Evolutionary conservation across 2,113 vertebrate species (phyloP).

Genomic region (Diadophis punctatus): DNA sequence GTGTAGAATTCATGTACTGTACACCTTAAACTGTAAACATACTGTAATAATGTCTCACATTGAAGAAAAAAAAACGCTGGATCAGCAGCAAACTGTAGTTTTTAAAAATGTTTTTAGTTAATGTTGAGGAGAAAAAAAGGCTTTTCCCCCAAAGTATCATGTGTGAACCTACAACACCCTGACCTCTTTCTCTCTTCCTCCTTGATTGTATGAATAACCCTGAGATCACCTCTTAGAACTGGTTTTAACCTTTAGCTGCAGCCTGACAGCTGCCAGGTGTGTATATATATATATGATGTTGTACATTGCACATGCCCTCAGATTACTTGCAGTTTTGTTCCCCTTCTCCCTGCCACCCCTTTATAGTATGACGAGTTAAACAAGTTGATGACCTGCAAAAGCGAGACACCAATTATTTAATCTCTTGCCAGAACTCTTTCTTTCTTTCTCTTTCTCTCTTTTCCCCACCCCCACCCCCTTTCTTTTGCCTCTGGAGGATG

Average conservation of each 20-base stretch:
- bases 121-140: conserved; percentile 91
- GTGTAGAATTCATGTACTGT: conserved; percentile 95
- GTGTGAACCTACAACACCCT: conserved; percentile 98
- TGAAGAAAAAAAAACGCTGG: conserved; percentile 77
- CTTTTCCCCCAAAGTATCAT: conserved; percentile 99
- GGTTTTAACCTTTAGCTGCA: conserved; percentile 98
- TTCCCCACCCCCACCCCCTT: conserved; percentile 31
- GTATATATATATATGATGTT: conserved; percentile 99
- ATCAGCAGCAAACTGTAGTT: conserved; percentile 96
- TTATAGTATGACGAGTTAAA: conserved; percentile 81
- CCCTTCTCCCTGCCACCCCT: conserved; percentile 67
- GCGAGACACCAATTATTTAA: conserved; percentile 83
- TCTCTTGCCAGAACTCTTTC: conserved; percentile 77
- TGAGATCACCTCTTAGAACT: conserved; percentile 99
- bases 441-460: conserved; percentile 41
- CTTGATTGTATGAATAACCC: conserved; percentile 99
- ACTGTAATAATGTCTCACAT: conserved; percentile 96
- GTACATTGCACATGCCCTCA: conserved; percentile 98
- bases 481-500: conserved; percentile 70
- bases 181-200: conserved; percentile 98
- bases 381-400: conserved; percentile 82
- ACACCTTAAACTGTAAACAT: conserved; percentile 96
- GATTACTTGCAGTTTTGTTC: conserved; percentile 82
- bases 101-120: conserved; percentile 98
- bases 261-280: conserved; percentile 91